Evolutionary conservation across 2,888 invertebrate species (phyloP).

Genomic region (Aleiodes leptofemur): DNA sequence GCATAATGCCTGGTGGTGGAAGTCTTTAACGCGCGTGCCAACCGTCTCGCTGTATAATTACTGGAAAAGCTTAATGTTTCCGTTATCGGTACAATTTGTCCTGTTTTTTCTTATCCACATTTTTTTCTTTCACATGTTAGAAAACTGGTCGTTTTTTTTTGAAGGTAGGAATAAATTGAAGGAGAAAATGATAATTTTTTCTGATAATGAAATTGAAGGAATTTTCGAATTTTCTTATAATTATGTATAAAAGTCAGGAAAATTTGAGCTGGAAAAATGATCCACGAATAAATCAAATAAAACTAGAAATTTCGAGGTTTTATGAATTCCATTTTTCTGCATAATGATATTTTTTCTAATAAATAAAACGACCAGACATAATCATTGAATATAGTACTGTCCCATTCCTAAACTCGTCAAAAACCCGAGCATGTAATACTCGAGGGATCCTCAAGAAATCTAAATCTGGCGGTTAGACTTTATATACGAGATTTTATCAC

Average conservation of each 20-base stretch:
- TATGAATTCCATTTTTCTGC: background rate
- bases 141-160: no score
- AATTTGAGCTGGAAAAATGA: no score
- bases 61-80: slow-evolving; percentile 19
- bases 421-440: slow-evolving; percentile 33
- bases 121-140: no score
- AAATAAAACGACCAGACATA: slow-evolving; percentile 17
- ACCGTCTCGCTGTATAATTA: slow-evolving; percentile 22
- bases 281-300: no score
- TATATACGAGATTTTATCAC: slow-evolving; percentile 58
- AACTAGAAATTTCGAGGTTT: no score
- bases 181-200: no score
- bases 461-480: slow-evolving; percentile 30
- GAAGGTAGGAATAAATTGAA: no score
- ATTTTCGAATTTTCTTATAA: no score
- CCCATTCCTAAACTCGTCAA: slow-evolving; percentile 6
- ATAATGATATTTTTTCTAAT: background rate
- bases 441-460: slow-evolving; percentile 30
- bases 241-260: no score
- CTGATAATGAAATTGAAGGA: no score
- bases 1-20: slow-evolving; percentile 22
- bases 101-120: background rate
- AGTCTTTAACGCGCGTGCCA: slow-evolving; percentile 25
- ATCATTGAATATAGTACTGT: slow-evolving; percentile 10
- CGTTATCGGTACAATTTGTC: slow-evolving; percentile 18